Evolutionary conservation across 2,797 vertebrate species (phyloP).

Genomic region (Enteromius anoplus): DNA sequence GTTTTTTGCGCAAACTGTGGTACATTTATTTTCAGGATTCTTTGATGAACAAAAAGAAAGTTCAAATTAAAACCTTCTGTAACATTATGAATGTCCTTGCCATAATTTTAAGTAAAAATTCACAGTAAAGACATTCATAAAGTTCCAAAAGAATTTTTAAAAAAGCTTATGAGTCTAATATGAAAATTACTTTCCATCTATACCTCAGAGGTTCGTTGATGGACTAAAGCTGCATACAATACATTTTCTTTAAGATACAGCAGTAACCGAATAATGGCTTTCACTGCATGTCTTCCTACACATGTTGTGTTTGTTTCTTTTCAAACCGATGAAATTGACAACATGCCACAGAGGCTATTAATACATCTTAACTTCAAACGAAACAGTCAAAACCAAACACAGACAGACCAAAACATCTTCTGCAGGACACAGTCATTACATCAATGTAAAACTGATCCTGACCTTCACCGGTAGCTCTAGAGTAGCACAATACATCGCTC

Average conservation of each 20-base stretch:
- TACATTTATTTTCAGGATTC: neutral
- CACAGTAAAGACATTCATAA: neutral
- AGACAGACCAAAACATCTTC: slow-evolving; percentile 3
- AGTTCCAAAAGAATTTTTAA: neutral
- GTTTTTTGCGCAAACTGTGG: neutral
- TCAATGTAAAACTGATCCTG: slow-evolving; percentile 21
- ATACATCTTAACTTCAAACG: neutral
- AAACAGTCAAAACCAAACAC: neutral
- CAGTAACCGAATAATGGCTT: neutral
- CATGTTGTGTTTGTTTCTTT: neutral
- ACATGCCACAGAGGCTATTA: neutral
- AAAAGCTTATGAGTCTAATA: neutral
- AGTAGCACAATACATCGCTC: slow-evolving; percentile 40
- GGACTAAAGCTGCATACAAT: neutral
- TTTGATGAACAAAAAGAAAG: neutral
- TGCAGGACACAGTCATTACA: slow-evolving; percentile 19
- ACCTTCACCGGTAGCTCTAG: slow-evolving; percentile 28
- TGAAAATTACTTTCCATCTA: neutral
- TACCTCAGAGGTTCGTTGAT: neutral
- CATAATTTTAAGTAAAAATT: neutral
- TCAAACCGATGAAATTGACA: neutral
- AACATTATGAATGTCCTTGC: neutral
- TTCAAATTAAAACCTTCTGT: neutral
- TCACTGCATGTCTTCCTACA: neutral
- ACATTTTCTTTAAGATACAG: neutral